Evolutionary conservation across 2,888 invertebrate genomes (phyloP), one percentile per base, ranked within the genome.

Genomic region (Lamproptera curius): DNA sequence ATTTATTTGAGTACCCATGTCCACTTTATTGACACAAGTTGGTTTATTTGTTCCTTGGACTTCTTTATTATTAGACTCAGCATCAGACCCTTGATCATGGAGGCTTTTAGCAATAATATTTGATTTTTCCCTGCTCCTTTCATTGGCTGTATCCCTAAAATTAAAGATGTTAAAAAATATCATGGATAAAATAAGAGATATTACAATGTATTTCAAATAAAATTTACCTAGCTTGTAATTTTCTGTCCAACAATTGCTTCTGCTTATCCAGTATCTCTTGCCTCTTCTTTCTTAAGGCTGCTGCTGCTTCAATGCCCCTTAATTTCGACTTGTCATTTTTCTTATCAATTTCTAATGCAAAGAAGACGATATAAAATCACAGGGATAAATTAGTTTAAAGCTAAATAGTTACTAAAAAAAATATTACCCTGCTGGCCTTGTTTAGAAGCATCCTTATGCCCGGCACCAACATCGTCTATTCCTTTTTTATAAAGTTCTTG

Each of bases 1-100:
- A 38, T 82, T 73, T 75, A 81, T 81, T 51, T 87, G 85, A 5
- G 83, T 84, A 31, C 73, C 80, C 76, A 84, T 84, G 36, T 85
- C 82, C 69, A 54, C 62, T 49, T 56, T 68, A 20, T 46, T 55
- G 34, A 61, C 44, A 42, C 68, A 52, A 17, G 46, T 63, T 8
- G 52, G 55, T 46, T 58, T 58, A 50, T 53, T 10, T 53, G n/a
- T n/a, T n/a, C n/a, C 52, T 36, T 51, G 47, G 37, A 59, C 55
- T 44, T 62, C 59, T 42, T 41, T 44, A 43, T 51, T 50, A 15
- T 50, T 50, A 26, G 42, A 36, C 2, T 52, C 53, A 50, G 67
- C 59, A 42, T 57, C 52, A 39, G 48, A 44, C 53, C 66, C 67
- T 42, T 52, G 58, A 8, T 54, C 48, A 39, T 40, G 34, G 4